Conservation (phyloP, 2,113 vertebrate species). For the Aix galericulata region DNA sequence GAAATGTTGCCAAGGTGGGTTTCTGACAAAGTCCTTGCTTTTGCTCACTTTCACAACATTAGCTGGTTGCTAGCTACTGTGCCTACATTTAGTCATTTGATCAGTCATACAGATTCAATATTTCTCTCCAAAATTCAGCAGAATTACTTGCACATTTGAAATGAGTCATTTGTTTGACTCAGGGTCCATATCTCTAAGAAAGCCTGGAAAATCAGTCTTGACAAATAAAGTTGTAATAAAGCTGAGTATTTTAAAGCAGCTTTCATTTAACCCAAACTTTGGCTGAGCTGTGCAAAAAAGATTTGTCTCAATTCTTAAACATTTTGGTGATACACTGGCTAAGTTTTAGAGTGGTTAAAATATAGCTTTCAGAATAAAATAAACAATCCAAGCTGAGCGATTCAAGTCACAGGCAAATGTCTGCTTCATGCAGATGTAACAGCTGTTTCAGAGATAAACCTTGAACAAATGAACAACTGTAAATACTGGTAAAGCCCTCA, state of each 20-base stretch:
- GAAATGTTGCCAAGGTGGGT: conserved; percentile 26
- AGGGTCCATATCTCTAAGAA: background rate
- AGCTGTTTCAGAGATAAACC: background rate
- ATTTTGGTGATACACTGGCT: background rate
- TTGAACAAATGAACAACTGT: background rate
- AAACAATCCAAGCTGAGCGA: background rate
- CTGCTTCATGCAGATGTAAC: background rate
- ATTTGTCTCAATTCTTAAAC: background rate
- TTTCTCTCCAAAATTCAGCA: conserved; percentile 37
- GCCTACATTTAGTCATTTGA: conserved; percentile 29
- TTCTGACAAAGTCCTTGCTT: background rate
- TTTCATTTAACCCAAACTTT: conserved; percentile 18
- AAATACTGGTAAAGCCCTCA: background rate
- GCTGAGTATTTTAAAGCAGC: background rate
- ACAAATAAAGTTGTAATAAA: background rate
- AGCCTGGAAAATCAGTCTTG: background rate
- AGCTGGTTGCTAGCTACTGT: background rate
- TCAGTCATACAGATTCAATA: conserved; percentile 7
- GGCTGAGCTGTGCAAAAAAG: background rate
- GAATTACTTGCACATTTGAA: conserved; percentile 14
- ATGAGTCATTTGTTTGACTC: conserved; percentile 50
- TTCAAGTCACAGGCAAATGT: background rate
- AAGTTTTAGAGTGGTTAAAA: background rate
- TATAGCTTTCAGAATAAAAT: background rate
- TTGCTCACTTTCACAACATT: background rate